These are phyloP conservation scores for Oscheius sp. DNA, from an alignment of 2,888 invertebrate genomes.

Conservation along the genomic window DNA sequence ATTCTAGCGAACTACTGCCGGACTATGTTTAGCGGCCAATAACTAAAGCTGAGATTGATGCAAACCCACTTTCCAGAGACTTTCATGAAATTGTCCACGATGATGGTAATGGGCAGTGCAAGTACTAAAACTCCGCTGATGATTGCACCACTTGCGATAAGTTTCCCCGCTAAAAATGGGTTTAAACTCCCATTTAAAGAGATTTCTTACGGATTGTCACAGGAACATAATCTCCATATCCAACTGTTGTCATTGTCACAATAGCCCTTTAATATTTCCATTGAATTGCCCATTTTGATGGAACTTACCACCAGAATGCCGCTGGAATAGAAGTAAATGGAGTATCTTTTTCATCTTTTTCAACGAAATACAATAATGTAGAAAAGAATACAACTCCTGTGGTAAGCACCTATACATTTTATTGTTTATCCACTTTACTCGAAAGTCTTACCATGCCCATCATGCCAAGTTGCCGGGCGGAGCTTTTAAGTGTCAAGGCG, in stretches of 20 bases:
- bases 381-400: constrained; percentile 72
- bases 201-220: constrained; percentile 62
- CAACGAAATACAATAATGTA: constrained; percentile 68
- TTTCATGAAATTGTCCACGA: constrained; percentile 72
- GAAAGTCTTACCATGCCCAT: constrained; percentile 55
- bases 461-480: constrained; percentile 65
- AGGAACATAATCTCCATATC: constrained; percentile 68
- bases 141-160: constrained; percentile 71
- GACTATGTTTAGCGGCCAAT: too few relatives aligned
- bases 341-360: constrained; percentile 68
- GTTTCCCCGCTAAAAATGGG: constrained; percentile 55
- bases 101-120: constrained; percentile 71
- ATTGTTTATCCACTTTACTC: neutral
- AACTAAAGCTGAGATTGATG: neutral
- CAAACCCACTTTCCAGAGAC: constrained; percentile 66
- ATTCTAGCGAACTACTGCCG: neutral
- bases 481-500: constrained; percentile 65
- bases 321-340: constrained; percentile 70
- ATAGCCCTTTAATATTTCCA: constrained; percentile 52
- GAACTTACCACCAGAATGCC: constrained; percentile 67
- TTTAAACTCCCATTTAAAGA: neutral
- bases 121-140: constrained; percentile 69
- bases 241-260: constrained; percentile 70
- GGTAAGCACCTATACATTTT: constrained; percentile 53
- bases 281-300: neutral